Base-by-base conservation (phyloP, 2,888 invertebrate species). In the Automeris io region DNA sequence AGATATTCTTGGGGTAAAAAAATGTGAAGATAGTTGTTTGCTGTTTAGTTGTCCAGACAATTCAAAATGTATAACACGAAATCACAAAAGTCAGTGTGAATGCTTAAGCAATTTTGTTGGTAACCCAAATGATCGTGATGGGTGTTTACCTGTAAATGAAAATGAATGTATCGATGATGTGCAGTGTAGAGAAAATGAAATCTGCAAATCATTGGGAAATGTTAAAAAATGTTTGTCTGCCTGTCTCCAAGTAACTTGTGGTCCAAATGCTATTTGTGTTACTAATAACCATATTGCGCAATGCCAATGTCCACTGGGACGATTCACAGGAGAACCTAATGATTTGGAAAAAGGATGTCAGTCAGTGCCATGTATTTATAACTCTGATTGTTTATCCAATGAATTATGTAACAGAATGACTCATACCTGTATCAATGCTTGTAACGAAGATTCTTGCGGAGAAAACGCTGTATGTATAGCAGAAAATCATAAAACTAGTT, bases 241-340 rank as follows among this genome's bases (percentile, higher is more conserved):
- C 26, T 97, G 97, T 64, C 92, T 93, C 47, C 89, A 89, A 26
- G 74, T 93, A 0, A 87, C 88, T 33, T 97, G 97, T 68, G 97
- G 96, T 1, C 94, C 95, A 0, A 92, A 93, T 48, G 95, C 97
- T 5, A 88, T 96, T 11, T 97, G 97, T 63, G 90, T 95, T 5
- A 94, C 95, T 2, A 95, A 96, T 58, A 96, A 96, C 62, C 96
- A 97, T 68, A 92, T 92, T 8, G 93, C 95, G 0, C 93, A 94
- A 70, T 97, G 97, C 62, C 94, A 95, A 57, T 97, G 97, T 64
- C 96, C 96, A 11, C 91, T 93, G 5, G 96, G 96, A 11, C 91
- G 93, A 1, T 96, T 91, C 66, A 92, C 94, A 6, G 96, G 96
- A 2, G 93, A 96, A 81, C 95, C 96, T 0, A 92, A 92, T 61